Base-by-base conservation (phyloP, 1,140 invertebrate genomes). In the Homarus americanus region DNA sequence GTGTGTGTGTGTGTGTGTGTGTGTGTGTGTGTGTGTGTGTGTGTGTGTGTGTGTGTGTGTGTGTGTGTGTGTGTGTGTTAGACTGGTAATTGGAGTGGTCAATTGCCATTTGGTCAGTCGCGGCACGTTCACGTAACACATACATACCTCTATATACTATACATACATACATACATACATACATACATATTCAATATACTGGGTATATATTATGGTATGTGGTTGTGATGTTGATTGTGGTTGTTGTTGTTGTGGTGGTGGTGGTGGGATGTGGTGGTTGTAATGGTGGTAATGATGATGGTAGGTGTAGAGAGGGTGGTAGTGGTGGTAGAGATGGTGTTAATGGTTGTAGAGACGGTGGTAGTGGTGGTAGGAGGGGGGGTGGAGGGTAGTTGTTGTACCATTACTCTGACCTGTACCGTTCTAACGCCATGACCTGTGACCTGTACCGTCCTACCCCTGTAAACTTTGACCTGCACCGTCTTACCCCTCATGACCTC, bases 1-100 rank as follows among this genome's bases (percentile, higher is more conserved):
- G 79, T 82, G 41, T 36, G 49, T 58, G 79, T 82, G 41, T 36
- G 78, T 80, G 78, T 80, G 49, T 44, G 44, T 80, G 78, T 58
- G 28, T 44, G 78, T 28, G 41, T 80, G 17, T 12, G n/a, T 53
- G 44, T 53, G 78, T 80, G 17, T 53, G 44, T 38, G 78, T 79
- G 76, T 79, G 76, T 44, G 24, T 40, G 76, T 79, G 20, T 80
- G 44, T 58, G n/a, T 53, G 49, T 5, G 0, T 53, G 28, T n/a
- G n/a, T 15, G 17, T 58, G 17, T 58, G 53, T 58, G 17, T 15
- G 9, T 49, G 44, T 49, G 44, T n/a, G n/a, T n/a, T n/a, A n/a
- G n/a, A n/a, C n/a, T n/a, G n/a, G n/a, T n/a, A n/a, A n/a, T n/a
- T n/a, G n/a, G n/a, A n/a, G n/a, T n/a, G n/a, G n/a, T n/a, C n/a